Evolutionary conservation across 30 jellyfish, hydroid and myxozoan genomes (phyloP).

Genomic region (Morbakka virulenta): DNA sequence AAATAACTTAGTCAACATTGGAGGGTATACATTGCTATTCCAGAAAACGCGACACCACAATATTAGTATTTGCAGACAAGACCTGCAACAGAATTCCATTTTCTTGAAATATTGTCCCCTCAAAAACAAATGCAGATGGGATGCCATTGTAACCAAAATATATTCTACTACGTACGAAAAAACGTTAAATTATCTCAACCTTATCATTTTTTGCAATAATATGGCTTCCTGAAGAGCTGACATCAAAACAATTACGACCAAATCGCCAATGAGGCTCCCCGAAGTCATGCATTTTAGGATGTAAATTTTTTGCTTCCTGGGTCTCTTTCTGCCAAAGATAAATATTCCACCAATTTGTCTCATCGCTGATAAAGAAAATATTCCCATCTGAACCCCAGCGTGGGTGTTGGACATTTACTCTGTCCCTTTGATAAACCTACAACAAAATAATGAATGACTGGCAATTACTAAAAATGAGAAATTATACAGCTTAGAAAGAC

Average conservation of each 20-base stretch:
- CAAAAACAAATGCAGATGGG: no score
- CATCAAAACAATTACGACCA: constrained; percentile 46
- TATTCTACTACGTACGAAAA: no score
- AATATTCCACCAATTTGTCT: constrained; percentile 80
- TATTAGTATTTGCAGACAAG: no score
- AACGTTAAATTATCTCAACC: no score
- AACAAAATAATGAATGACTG: no score
- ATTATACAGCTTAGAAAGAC: background rate
- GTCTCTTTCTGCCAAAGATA: constrained; percentile 19
- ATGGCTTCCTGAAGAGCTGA: constrained; percentile 27
- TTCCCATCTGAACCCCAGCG: constrained; percentile 66
- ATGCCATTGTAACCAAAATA: no score
- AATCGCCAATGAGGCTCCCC: constrained; percentile 62
- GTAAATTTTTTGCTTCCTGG: constrained; percentile 33
- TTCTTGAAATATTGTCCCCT: no score
- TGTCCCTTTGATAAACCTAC: constrained; percentile 63
- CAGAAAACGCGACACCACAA: no score
- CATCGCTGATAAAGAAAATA: constrained; percentile 54
- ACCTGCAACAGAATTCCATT: no score
- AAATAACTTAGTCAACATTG: no score
- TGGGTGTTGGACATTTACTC: constrained; percentile 73
- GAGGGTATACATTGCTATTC: no score
- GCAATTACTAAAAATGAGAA: background rate
- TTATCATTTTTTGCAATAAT: constrained; percentile 36
- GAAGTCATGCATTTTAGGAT: constrained; percentile 31